Evolutionary conservation across 2,113 vertebrate genomes (phyloP).

Genomic region (Embiotoca jacksoni): DNA sequence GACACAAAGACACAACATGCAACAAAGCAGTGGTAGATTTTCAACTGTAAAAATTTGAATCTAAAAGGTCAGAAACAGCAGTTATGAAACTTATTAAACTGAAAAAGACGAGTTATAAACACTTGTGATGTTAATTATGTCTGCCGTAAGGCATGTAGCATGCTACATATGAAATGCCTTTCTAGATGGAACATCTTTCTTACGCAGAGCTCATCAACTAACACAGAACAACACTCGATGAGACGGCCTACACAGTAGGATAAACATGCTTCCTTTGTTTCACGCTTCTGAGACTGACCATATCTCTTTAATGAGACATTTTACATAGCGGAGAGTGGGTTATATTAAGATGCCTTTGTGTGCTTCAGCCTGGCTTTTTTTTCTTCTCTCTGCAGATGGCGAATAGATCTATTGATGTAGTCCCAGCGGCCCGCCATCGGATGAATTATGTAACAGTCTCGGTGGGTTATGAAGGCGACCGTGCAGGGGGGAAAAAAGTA

Average conservation of each 20-base stretch:
- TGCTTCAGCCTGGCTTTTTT: constrained; percentile 35
- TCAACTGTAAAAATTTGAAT: neutral
- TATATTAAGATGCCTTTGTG: constrained; percentile 22
- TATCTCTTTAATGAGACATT: constrained; percentile 41
- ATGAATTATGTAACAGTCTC: constrained; percentile 76
- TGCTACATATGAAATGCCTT: neutral
- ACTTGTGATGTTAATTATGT: neutral
- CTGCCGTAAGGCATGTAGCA: neutral
- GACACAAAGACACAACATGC: neutral
- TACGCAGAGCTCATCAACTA: neutral
- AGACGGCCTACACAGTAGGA: too few species aligned
- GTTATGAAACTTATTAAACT: neutral
- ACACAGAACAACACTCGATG: neutral
- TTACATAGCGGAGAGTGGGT: constrained; percentile 28
- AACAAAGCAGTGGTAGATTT: neutral
- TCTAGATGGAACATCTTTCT: neutral
- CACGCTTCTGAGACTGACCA: constrained; percentile 14
- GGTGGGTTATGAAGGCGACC: constrained; percentile 50
- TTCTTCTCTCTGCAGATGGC: constrained; percentile 40
- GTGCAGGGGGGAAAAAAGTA: constrained; percentile 42
- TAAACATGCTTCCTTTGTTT: constrained; percentile 1
- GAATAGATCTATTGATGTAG: constrained; percentile 62
- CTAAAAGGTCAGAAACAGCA: neutral
- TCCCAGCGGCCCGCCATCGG: constrained; percentile 44
- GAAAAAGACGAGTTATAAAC: neutral